Base-by-base conservation (phyloP, 1,140 invertebrate genomes). In the Diuraphis noxia region DNA sequence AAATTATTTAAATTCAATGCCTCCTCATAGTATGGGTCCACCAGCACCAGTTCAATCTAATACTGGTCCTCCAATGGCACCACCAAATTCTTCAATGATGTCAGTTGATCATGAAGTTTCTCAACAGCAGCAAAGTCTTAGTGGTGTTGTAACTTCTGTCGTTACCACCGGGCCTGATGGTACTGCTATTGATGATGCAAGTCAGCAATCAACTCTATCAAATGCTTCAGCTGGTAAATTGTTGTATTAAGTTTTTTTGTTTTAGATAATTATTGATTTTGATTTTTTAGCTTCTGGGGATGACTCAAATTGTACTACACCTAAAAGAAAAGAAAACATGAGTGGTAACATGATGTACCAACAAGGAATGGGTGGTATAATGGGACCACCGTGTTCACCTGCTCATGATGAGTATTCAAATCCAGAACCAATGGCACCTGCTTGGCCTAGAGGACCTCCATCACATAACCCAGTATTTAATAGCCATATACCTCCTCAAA, bases 121-220 rank as follows among this genome's bases (percentile, higher is more conserved):
- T 25, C 89, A 91, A 40, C 88, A 88, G 41, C 81, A 87, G n/a
- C 93, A 92, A 52, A 92, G 95, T 82, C 94, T 94, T 92, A 94
- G 94, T 92, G 95, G 95, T 93, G 96, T 96, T 38, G 97, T 97
- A 92, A 97, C 97, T n/a, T 96, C 96, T 84, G 96, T 98, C 90
- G 96, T 97, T 92, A 97, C 97, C 92, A 98, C 97, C 79, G 97
- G 97, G 40, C 97, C 97, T 7, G 97, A 98, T 95, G 97, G 97
- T 77, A 96, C 97, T 87, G 96, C 96, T 41, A 95, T 98, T 92
- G 97, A 98, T 94, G 97, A 98, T 94, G 97, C 96, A 92, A 97
- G 97, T 93, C 97, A 98, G 93, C 97, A 98, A 94, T 98, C 97
- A 92, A 98, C 97, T 92, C 95, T 98, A 91, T 98, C 97, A 86